These are phyloP conservation scores for Hemiscyllium ocellatum DNA, from an alignment of 2,113 vertebrate genomes.

Conservation along the genomic window DNA sequence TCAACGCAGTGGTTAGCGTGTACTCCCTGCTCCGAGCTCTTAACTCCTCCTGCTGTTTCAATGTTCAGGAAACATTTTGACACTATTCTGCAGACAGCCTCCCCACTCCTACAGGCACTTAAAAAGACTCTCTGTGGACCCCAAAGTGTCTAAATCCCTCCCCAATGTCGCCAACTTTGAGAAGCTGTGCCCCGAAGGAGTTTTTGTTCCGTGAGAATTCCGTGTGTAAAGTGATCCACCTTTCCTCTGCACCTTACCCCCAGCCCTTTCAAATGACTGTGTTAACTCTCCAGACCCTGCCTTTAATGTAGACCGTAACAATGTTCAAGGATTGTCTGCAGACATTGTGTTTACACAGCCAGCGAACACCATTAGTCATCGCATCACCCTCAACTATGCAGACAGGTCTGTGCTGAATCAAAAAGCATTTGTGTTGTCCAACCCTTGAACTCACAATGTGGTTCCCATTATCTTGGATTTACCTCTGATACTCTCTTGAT, in stretches of 20 bases:
- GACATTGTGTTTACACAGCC: background rate
- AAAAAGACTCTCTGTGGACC: background rate
- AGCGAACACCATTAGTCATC: background rate
- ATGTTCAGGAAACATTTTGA: background rate
- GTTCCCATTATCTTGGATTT: background rate
- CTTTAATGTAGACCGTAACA: background rate
- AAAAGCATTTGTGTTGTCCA: background rate
- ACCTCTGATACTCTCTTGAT: background rate
- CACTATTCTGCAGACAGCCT: background rate
- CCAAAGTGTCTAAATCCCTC: background rate
- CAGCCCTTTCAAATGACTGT: background rate
- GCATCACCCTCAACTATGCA: background rate
- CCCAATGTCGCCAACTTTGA: background rate
- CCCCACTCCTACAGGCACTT: background rate
- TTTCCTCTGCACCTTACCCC: background rate
- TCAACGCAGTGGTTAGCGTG: background rate
- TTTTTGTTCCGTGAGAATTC: background rate
- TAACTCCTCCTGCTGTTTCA: too few relatives aligned
- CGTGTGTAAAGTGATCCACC: background rate
- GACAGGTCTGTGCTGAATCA: background rate
- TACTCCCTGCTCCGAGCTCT: too few relatives aligned
- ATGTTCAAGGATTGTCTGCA: background rate
- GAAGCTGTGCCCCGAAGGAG: background rate
- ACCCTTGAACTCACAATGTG: background rate
- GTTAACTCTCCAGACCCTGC: background rate